Evolutionary conservation across 2,797 vertebrate species (phyloP), one percentile per base, ranked within the genome.

Genomic region (Trichosurus vulpecula): DNA sequence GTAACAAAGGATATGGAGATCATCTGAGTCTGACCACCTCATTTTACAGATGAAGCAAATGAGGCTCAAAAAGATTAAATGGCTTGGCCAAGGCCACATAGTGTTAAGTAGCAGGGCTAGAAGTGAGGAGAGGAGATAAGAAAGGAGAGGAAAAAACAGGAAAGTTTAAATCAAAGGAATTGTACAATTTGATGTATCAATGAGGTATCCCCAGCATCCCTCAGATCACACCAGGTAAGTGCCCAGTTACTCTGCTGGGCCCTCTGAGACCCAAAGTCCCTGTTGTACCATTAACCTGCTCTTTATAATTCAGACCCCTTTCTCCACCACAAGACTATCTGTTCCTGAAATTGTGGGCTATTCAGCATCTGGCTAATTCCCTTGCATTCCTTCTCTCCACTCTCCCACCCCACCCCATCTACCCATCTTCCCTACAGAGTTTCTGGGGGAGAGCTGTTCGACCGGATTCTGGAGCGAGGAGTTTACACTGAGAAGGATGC

Each of bases 401-500:
- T 53, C 61, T n/a, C 9, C 35, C 47, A 41, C n/a, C 16, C 91
- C 2, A 90, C 22, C 81, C 0, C 0, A 30, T 54, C 47, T 90
- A 87, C 10, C 55, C 96, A 2, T 94, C 47, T 0, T 87, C 93
- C 47, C 95, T 93, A 1, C 98, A 99, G 99, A 90, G 99, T 99
- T 87, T 99, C 99, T 0, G 99, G 99, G 0, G 99, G 99, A 30
- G 99, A 99, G 98, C 98, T 99, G 29, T 99, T 99, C 91, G 99
- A 99, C 97, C 99, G 99, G 16, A 99, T 99, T 95, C 93, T 99
- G 98, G 99, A 99, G 2, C 98, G 99, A 27, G 99, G 99, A 0
- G 99, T 99, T 92, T 99, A 99, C 98, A 99, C 99, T 0, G 99
- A 99, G 97, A 99, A 99, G 93, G 99, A 99, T 0, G 99, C 99